A percentile compares a stretch with the other conserved stretches of the same genome.
Conservation (phyloP, 2,888 invertebrate genomes). For the Thyatira batis region DNA sequence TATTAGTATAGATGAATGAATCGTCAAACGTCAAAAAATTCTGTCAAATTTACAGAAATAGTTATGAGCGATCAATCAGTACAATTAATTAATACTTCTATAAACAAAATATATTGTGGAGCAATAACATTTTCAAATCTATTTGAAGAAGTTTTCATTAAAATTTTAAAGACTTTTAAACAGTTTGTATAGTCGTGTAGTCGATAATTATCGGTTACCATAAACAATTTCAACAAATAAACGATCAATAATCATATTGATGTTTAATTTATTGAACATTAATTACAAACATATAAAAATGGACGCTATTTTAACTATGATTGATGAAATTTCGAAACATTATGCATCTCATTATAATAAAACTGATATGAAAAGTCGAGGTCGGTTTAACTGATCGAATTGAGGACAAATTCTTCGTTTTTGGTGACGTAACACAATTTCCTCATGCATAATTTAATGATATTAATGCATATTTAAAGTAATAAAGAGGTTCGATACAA, state of each 20-base stretch:
- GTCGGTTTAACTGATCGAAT: slow-evolving; percentile 27
- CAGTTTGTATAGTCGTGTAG: slow-evolving; percentile 33
- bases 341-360: slow-evolving; percentile 43
- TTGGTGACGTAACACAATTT: slow-evolving; percentile 35
- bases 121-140: slow-evolving; percentile 7
- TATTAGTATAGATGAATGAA: too few species aligned
- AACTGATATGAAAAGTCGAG: slow-evolving; percentile 30
- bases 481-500: slow-evolving; percentile 56
- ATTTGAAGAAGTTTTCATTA: slow-evolving; percentile 34
- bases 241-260: slow-evolving; percentile 6
- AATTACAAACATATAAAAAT: slow-evolving; percentile 36
- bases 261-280: slow-evolving; percentile 43
- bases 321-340: slow-evolving; percentile 45
- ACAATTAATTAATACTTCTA: slow-evolving; percentile 9
- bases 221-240: slow-evolving; percentile 28
- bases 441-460: slow-evolving; percentile 39
- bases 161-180: slow-evolving; percentile 32
- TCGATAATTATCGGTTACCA: slow-evolving; percentile 25
- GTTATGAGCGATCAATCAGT: too few species aligned
- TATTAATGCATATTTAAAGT: slow-evolving; percentile 46
- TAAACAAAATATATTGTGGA: slow-evolving; percentile 2
- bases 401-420: slow-evolving; percentile 33
- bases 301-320: slow-evolving; percentile 40
- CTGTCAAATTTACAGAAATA: too few species aligned
- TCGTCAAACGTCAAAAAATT: too few species aligned